Base-by-base conservation (phyloP, 53 echinoderm and acorn worm genomes). In the Holothuria scabra region DNA sequence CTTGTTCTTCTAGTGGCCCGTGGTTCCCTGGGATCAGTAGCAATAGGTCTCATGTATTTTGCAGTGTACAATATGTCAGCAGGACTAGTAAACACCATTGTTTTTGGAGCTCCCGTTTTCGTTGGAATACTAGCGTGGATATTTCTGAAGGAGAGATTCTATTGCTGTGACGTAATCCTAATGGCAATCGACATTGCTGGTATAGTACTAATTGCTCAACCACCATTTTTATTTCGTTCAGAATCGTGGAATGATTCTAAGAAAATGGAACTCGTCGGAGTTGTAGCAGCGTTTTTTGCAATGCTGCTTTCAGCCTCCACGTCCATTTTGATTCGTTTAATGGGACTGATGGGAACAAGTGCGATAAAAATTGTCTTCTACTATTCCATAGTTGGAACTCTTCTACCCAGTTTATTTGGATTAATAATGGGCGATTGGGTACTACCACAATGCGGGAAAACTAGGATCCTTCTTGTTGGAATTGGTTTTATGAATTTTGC, bases 81-180 rank as follows among this genome's bases (percentile, higher is more conserved):
- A 3, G 56, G 57, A 56, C 52, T 78, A 19, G 78, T 78, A 55
- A 78, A 78, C 31, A 52, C 78, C 18, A 78, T 78, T 28, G 78
- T 78, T 14, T 78, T 78, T 58, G 78, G 78, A 16, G 56, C 78
- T 16, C 78, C 78, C 4, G 78, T 78, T 1, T 78, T 78, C 31
- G 78, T 78, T 25, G 78, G 78, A 24, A 78, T 78, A 55, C 52
- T 78, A 7, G 78, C 78, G n/a, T 78, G 78, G 78, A 78, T 78
- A 19, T 56, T 56, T 25, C 58, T 78, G 6, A 78, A 30, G 78
- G 78, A 78, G 33, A 29, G 56, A 33, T 26, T 78, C 12, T 58
- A 78, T 18, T 28, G 52, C 57, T 30, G 57, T 25, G 78, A 78
- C 30, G 20, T 58, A 21, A 49, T 46, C 28, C 32, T 78, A 20